Conservation (phyloP, 2,888 invertebrate genomes). For the Agonopterix alstromeriana region DNA sequence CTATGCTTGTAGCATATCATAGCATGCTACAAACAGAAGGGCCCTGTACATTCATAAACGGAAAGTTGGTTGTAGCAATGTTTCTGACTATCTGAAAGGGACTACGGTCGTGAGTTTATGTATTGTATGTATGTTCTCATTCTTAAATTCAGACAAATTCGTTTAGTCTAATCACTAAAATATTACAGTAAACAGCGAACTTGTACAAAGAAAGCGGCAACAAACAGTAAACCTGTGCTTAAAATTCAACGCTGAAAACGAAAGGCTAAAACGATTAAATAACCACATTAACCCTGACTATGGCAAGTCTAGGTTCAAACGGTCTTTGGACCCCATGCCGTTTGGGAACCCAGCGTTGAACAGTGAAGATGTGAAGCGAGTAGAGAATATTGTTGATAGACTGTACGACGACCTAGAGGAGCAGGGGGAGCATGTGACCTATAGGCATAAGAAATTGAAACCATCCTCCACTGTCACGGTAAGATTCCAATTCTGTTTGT, state of each 20-base stretch:
- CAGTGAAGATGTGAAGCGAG: conserved; percentile 27
- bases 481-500: background rate
- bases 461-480: conserved; percentile 9
- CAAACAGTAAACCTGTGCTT: conserved; percentile 60
- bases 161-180: too few species aligned
- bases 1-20: too few species aligned
- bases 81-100: too few species aligned
- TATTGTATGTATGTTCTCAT: too few species aligned
- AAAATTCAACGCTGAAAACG: conserved; percentile 45
- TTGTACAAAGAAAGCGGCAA: conserved; percentile 50
- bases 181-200: conserved; percentile 44
- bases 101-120: too few species aligned
- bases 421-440: conserved; percentile 32
- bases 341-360: conserved; percentile 24
- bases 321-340: background rate
- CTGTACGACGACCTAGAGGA: conserved; percentile 50
- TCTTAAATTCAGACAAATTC: too few species aligned
- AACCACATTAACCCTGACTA: background rate
- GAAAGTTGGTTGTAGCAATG: too few species aligned
- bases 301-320: conserved; percentile 11
- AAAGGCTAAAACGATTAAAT: conserved; percentile 11
- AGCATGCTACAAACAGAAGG: too few species aligned
- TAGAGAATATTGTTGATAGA: conserved; percentile 53
- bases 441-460: conserved; percentile 24
- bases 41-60: too few species aligned